Percentiles rank a stretch among this genome's conserved stretches.
Evolutionary conservation across 2,888 invertebrate genomes (phyloP).

Genomic region (Spisula solida): DNA sequence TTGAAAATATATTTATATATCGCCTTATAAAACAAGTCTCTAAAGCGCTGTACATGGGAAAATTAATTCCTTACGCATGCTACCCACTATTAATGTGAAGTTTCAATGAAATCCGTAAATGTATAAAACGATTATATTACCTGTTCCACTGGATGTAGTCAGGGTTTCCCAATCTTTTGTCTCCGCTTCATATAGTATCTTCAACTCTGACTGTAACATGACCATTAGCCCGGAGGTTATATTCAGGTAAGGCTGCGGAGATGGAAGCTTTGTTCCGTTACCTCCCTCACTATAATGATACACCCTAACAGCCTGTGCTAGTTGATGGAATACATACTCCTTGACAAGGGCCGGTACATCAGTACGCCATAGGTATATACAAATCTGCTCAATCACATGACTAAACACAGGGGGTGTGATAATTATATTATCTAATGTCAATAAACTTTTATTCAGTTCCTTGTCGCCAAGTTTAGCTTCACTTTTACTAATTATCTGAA

Average conservation of each 20-base stretch:
- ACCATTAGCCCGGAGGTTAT: constrained; percentile 79
- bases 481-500: neutral
- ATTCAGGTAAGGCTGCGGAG: constrained; percentile 78
- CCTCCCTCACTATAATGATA: constrained; percentile 82
- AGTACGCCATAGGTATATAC: constrained; percentile 84
- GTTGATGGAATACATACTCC: constrained; percentile 85
- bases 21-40: no score
- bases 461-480: constrained; percentile 57
- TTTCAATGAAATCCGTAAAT: no score
- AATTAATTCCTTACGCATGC: no score
- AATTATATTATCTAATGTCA: constrained; percentile 83
- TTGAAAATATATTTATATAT: no score
- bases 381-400: constrained; percentile 84
- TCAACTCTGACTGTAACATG: constrained; percentile 84
- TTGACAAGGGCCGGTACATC: constrained; percentile 85
- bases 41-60: no score
- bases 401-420: constrained; percentile 83
- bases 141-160: constrained; percentile 79
- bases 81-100: no score
- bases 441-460: constrained; percentile 78
- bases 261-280: constrained; percentile 72
- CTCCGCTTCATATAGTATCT: constrained; percentile 85
- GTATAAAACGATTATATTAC: constrained; percentile 28
- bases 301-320: constrained; percentile 85
- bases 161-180: constrained; percentile 81